These are phyloP conservation scores for Tragelaphus scriptus DNA, from an alignment of 2,113 vertebrate species.

Conservation along the genomic window DNA sequence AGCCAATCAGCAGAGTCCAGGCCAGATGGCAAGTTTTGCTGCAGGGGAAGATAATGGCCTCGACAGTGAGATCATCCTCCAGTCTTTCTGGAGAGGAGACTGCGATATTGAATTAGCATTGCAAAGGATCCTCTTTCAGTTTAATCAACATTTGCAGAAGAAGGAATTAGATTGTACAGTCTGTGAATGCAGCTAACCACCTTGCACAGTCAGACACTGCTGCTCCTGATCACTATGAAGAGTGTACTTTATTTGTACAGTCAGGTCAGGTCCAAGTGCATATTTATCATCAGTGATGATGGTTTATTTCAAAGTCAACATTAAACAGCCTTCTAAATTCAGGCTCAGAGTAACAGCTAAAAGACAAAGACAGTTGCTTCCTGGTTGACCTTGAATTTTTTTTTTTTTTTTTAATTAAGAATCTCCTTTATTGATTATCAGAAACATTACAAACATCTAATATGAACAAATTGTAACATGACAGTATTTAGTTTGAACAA, in stretches of 20 bases:
- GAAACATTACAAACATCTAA: too few species aligned
- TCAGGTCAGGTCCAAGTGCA: not conserved
- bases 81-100: conserved; percentile 48
- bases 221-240: not conserved
- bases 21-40: conserved; percentile 43
- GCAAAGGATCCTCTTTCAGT: conserved; percentile 56
- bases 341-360: not conserved
- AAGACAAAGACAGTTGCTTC: not conserved
- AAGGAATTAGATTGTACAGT: conserved; percentile 65
- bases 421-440: too few species aligned
- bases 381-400: not conserved
- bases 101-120: conserved; percentile 62
- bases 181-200: conserved; percentile 41
- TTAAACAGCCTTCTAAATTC: not conserved
- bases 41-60: conserved; percentile 52
- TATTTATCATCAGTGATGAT: conserved; percentile 29
- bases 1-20: conserved; percentile 18
- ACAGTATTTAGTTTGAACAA: too few species aligned
- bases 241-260: conserved; percentile 5
- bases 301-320: conserved; percentile 27
- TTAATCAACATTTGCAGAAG: conserved; percentile 61
- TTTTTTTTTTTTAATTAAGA: too few species aligned
- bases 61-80: conserved; percentile 56
- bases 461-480: too few species aligned
- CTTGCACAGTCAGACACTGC: not conserved